Evolutionary conservation across 2,113 vertebrate species (phyloP), one percentile per base, ranked within the genome.

Genomic region (Coryphaenoides rupestris): DNA sequence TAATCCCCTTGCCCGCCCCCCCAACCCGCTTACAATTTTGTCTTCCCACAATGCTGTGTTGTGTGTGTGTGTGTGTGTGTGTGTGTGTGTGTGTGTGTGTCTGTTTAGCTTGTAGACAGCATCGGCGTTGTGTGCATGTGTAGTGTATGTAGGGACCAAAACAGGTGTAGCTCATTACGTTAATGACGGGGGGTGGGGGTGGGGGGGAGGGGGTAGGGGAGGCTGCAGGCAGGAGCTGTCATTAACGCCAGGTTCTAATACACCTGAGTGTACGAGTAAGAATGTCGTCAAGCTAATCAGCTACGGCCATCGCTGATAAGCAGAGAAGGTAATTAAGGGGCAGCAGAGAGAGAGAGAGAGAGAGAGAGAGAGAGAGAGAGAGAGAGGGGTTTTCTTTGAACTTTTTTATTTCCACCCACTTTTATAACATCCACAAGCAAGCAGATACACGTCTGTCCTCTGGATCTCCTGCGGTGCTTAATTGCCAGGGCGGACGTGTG

Each of bases 401-500:
- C 10, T 33, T 33, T 3, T 33, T 33, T 33, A 70, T 64, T 70
- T 63, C 66, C 72, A 45, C 40, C 60, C 26, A 47, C 76, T 86
- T 80, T 81, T 73, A 80, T 77, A 69, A 73, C 47, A 50, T 33
- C 23, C 24, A 61, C 61, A 61, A 50, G 66, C 64, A 47, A 68
- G 72, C 63, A 19, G 56, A 19, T 64, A 70, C 78, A 52, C 71
- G 72, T 65, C 73, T 79, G 77, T 77, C 59, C n/a, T n/a, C n/a
- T n/a, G n/a, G n/a, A n/a, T 58, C 7, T 33, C 63, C 61, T 64
- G 54, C 62, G 52, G 78, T 61, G 66, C 60, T 76, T 70, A 71
- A 79, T 74, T 78, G 62, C 73, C 7, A 53, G 58, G 58, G 63
- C 10, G 47, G 60, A 50, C 57, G n/a, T 24, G 56, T 75, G 47